Evolutionary conservation across 2,113 vertebrate species (phyloP).

Genomic region (Myiopsitta monachus): DNA sequence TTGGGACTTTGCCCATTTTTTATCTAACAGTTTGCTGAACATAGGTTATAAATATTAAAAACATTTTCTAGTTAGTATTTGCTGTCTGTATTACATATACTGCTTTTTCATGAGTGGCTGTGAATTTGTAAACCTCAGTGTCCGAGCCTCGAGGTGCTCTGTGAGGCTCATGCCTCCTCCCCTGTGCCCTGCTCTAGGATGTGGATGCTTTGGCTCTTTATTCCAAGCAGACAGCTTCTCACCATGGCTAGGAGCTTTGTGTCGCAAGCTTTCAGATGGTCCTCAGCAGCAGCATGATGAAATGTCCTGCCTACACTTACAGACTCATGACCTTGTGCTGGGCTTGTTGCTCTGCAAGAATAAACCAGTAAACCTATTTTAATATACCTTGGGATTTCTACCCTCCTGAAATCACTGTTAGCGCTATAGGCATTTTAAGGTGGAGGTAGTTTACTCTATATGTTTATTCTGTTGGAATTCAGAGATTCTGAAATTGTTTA

Average conservation of each 20-base stretch:
- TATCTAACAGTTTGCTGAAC: not conserved
- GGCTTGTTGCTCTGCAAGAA: not conserved
- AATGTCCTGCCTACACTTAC: not conserved
- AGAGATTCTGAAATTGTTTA: not conserved
- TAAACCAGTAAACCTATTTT: not conserved
- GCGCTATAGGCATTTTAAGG: not conserved
- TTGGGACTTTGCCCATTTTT: not conserved
- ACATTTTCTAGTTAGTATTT: not conserved
- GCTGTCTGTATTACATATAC: not conserved
- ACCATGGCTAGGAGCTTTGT: not conserved
- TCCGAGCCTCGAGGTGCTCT: not conserved
- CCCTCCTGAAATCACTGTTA: not conserved
- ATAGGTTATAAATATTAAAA: not conserved
- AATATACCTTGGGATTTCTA: not conserved
- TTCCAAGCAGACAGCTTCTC: not conserved
- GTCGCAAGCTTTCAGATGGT: not conserved
- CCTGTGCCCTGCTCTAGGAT: not conserved
- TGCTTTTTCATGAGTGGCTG: not conserved
- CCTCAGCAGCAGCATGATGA: not conserved
- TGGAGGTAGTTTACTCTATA: not conserved
- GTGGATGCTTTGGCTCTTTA: not conserved
- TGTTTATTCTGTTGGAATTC: not conserved
- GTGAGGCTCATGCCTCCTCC: not conserved
- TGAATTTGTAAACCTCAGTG: not conserved
- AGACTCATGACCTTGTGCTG: not conserved